phyloP scores from a whole-genome alignment of 2,888 invertebrate genomes.

The Chalcis sispes region DNA sequence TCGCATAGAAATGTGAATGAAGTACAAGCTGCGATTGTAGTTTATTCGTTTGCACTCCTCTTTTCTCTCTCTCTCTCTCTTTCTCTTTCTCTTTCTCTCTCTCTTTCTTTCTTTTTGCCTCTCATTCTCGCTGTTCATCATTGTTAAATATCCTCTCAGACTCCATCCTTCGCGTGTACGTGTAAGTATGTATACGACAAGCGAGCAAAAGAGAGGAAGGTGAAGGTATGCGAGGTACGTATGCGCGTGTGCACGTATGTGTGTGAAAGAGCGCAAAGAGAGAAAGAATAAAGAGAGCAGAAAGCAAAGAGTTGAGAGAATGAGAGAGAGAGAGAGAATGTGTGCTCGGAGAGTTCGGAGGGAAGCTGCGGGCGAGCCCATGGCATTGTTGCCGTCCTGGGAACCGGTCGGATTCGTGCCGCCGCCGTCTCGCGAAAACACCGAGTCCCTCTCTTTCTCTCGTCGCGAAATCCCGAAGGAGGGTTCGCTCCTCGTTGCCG shows the following conservation, averaged over 20 bases:
- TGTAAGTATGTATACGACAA: no score
- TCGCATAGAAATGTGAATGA: no score
- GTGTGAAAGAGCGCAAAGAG: background rate
- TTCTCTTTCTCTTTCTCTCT: no score
- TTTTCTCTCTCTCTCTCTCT: no score
- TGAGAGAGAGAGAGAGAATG: constrained; percentile 14
- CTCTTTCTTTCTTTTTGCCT: no score
- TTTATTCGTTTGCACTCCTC: no score
- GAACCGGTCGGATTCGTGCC: constrained; percentile 61
- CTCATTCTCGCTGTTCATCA: background rate
- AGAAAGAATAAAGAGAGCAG: background rate
- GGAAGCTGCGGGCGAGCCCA: constrained; percentile 32
- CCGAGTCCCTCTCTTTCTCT: constrained; percentile 13
- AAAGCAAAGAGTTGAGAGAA: background rate
- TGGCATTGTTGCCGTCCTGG: constrained; percentile 55
- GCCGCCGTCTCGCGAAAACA: constrained; percentile 29
- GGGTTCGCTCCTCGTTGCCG: no score
- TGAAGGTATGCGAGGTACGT: no score
- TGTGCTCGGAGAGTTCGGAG: background rate
- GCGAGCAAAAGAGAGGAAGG: no score
- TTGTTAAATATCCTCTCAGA: constrained; percentile 17
- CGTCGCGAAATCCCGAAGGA: background rate
- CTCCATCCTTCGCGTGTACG: no score
- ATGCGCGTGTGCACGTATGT: no score
- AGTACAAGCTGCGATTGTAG: no score